A percentile compares a stretch with the other conserved stretches of the same genome.
phyloP scores from a whole-genome alignment of 2,797 vertebrate species.

The Macrochelys suwanniensis region DNA sequence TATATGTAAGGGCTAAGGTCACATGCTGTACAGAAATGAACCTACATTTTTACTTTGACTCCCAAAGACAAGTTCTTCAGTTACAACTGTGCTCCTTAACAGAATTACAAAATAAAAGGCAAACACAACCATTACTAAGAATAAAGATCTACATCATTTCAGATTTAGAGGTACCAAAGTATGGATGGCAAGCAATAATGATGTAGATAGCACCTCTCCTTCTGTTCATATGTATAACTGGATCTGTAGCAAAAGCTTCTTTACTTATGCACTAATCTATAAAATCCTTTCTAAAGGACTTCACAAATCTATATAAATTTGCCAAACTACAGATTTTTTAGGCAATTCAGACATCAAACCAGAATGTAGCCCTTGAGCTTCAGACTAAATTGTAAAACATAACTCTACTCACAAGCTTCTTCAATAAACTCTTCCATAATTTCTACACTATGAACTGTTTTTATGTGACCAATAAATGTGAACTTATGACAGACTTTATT shows the following conservation, averaged over 20 bases:
- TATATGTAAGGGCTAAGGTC: accelerated
- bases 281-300: not conserved
- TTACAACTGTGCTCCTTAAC: not conserved
- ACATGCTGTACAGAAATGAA: not conserved
- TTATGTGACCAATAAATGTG: not conserved
- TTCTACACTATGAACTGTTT: not conserved
- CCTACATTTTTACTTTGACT: not conserved
- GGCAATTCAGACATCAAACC: not conserved
- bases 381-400: not conserved
- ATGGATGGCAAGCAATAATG: not conserved
- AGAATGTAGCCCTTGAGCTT: not conserved
- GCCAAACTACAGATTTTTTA: not conserved
- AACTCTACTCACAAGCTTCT: accelerated
- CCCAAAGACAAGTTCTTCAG: not conserved
- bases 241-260: not conserved
- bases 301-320: not conserved
- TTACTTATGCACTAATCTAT: not conserved
- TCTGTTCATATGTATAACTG: not conserved
- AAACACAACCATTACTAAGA: not conserved
- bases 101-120: not conserved
- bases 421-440: not conserved
- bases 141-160: not conserved
- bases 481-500: not conserved
- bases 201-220: not conserved
- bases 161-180: not conserved